Percentiles rank a stretch among this genome's conserved stretches.
phyloP scores from a whole-genome alignment of 2,888 invertebrate genomes.

The Notodromas monacha region DNA sequence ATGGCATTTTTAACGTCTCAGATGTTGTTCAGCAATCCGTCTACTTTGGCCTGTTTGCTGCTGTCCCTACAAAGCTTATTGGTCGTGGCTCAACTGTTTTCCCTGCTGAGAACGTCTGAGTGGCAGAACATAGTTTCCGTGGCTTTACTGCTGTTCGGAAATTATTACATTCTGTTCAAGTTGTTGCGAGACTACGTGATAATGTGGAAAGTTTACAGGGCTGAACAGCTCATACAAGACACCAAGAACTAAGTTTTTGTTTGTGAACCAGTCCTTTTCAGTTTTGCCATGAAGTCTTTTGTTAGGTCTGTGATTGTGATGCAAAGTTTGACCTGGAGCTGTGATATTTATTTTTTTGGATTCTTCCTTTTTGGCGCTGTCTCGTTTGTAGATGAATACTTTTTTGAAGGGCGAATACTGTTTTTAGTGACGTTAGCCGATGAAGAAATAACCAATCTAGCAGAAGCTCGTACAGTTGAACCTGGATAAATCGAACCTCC shows the following conservation, averaged over 20 bases:
- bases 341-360: too few relatives aligned
- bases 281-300: constrained; percentile 1
- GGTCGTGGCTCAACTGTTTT: constrained; percentile 38
- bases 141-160: constrained; percentile 50
- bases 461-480: too few relatives aligned
- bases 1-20: constrained; percentile 20
- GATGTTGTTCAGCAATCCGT: constrained; percentile 59
- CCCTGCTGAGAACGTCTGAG: constrained; percentile 41
- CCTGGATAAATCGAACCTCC: too few relatives aligned
- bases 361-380: too few relatives aligned
- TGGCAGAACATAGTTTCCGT: constrained; percentile 75
- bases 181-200: constrained; percentile 53
- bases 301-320: not conserved
- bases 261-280: not conserved
- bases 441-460: too few relatives aligned
- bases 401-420: too few relatives aligned
- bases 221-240: constrained; percentile 9
- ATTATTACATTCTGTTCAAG: constrained; percentile 68
- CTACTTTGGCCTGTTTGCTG: constrained; percentile 33
- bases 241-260: constrained; percentile 8
- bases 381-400: too few relatives aligned
- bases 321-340: too few relatives aligned
- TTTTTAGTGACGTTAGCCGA: too few relatives aligned
- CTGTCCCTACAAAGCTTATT: constrained; percentile 24
- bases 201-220: constrained; percentile 36